phyloP scores from a whole-genome alignment of 2,888 invertebrate genomes.

The Ormyrus labotus region DNA sequence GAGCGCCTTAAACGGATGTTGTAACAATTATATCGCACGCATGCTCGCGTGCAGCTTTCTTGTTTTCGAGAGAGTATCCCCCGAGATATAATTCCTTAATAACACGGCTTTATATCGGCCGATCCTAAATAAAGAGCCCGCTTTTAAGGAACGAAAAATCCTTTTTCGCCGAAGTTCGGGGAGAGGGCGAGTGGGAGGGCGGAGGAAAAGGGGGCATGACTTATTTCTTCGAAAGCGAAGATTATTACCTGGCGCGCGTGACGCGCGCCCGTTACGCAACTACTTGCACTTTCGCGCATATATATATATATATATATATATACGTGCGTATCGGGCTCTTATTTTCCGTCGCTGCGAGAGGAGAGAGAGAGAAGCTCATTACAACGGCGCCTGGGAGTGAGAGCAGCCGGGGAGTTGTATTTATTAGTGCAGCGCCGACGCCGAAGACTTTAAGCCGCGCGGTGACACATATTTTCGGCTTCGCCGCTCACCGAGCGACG shows the following conservation, averaged over 20 bases:
- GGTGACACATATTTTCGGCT: slow-evolving; percentile 44
- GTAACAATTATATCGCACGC: slow-evolving; percentile 40
- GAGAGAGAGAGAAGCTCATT: neutral
- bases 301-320: neutral
- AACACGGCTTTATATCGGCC: slow-evolving; percentile 2
- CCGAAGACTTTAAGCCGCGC: neutral
- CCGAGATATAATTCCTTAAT: slow-evolving; percentile 24
- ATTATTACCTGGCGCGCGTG: slow-evolving; percentile 31
- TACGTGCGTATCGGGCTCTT: neutral
- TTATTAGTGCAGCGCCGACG: slow-evolving; percentile 3
- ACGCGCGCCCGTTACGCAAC: slow-evolving; percentile 47
- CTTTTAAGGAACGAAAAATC: neutral
- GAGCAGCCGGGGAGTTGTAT: neutral
- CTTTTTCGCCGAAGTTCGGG: neutral
- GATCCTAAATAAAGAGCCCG: slow-evolving; percentile 38
- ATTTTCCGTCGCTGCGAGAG: neutral
- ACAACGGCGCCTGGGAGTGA: neutral
- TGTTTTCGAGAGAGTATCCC: slow-evolving; percentile 28
- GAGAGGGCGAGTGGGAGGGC: neutral
- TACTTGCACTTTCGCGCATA: slow-evolving; percentile 51
- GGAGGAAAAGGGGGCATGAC: slow-evolving; percentile 20
- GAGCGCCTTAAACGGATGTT: slow-evolving; percentile 40
- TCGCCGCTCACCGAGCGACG: slow-evolving; percentile 2
- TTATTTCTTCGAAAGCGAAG: slow-evolving; percentile 39
- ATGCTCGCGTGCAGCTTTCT: slow-evolving; percentile 11